phyloP scores from a whole-genome alignment of 2,113 vertebrate species.

The Oxyruncus cristatus region DNA sequence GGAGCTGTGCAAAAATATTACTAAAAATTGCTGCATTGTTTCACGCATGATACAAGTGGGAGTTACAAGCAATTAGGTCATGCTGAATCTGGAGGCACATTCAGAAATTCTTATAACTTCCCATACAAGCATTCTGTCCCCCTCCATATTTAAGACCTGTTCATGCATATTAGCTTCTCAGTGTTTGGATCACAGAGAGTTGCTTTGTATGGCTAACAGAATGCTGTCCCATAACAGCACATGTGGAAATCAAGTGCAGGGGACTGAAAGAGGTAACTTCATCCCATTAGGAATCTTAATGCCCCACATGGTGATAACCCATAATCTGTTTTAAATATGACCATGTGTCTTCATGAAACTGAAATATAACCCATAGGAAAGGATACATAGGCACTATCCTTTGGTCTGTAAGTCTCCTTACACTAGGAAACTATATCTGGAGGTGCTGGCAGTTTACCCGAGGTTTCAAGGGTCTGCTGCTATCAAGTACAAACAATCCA shows the following conservation, averaged over 20 bases:
- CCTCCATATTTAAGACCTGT: not conserved
- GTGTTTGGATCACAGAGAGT: not conserved
- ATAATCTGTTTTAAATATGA: not conserved
- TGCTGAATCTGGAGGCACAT: not conserved
- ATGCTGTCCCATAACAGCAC: not conserved
- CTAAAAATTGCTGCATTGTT: not conserved
- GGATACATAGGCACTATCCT: not conserved
- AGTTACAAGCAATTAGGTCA: not conserved
- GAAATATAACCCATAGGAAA: not conserved
- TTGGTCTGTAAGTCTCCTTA: not conserved
- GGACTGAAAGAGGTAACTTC: not conserved
- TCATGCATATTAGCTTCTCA: not conserved
- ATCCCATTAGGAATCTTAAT: not conserved
- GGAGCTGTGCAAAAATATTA: not conserved
- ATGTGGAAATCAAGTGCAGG: accelerated
- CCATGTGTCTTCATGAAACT: not conserved
- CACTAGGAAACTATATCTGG: not conserved
- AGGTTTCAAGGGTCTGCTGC: not conserved
- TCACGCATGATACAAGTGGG: not conserved
- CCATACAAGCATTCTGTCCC: not conserved
- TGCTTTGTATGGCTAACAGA: not conserved
- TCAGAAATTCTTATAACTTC: not conserved
- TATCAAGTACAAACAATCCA: not conserved
- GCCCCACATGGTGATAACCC: accelerated
- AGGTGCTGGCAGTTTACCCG: accelerated